These are phyloP conservation scores for Elymnias hypermnestra DNA, from an alignment of 1,140 invertebrate species.

Conservation along the genomic window DNA sequence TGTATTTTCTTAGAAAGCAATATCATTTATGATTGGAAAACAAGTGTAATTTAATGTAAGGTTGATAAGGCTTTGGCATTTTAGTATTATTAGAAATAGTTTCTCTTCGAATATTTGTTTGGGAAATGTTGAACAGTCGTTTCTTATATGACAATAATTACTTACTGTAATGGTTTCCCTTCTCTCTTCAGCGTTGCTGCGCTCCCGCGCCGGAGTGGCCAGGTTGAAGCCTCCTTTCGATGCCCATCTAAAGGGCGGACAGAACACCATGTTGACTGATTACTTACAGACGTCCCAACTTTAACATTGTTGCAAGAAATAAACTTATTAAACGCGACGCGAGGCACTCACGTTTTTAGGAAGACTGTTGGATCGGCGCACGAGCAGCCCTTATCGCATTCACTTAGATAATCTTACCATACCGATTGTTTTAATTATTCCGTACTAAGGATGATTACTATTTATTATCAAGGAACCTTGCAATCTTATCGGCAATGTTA, in stretches of 20 bases:
- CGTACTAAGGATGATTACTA: constrained; percentile 55
- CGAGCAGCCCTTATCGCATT: constrained; percentile 54
- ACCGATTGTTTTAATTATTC: constrained; percentile 72
- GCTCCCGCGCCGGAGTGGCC: constrained; percentile 24
- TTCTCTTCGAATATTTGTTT: no score
- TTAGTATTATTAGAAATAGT: no score
- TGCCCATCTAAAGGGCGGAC: constrained; percentile 62
- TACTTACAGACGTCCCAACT: constrained; percentile 4
- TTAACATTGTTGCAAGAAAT: constrained; percentile 10
- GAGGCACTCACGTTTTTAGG: constrained; percentile 24
- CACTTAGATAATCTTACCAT: constrained; percentile 61
- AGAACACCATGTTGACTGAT: constrained; percentile 64
- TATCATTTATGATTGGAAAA: no score
- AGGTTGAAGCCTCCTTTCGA: constrained; percentile 56
- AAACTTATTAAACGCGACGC: constrained; percentile 6
- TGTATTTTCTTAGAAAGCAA: no score
- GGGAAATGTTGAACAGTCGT: no score
- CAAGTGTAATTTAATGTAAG: no score
- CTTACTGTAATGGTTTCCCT: constrained; percentile 55
- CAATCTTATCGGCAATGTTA: constrained; percentile 67
- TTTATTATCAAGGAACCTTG: constrained; percentile 60
- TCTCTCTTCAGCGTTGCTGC: constrained; percentile 16
- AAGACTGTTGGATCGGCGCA: constrained; percentile 42
- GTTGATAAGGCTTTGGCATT: no score
- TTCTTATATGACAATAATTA: no score